Evolutionary conservation across 2,113 vertebrate genomes (phyloP).

Genomic region (Anhinga rufa): DNA sequence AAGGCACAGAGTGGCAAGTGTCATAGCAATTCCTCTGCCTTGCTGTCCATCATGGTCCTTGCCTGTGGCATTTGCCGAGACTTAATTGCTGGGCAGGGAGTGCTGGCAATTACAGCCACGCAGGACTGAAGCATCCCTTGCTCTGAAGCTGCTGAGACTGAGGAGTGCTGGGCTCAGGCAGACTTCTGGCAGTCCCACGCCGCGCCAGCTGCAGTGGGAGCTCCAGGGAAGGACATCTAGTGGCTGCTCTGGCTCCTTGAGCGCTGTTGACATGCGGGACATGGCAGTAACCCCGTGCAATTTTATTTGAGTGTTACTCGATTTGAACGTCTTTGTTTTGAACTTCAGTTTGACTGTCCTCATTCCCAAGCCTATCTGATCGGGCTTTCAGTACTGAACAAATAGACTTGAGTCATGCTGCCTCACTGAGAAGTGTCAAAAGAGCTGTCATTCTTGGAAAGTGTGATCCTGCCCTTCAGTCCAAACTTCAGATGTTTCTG

Average conservation of each 20-base stretch:
- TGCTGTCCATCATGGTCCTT: rapidly evolving
- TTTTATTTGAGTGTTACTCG: not conserved
- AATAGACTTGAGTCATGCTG: not conserved
- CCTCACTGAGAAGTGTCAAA: not conserved
- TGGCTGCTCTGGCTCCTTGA: not conserved
- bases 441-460: not conserved
- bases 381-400: not conserved
- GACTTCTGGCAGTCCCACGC: not conserved
- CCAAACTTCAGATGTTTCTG: not conserved
- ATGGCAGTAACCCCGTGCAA: rapidly evolving
- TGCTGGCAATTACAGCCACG: not conserved
- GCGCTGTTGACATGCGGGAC: rapidly evolving
- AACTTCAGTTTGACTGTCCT: not conserved
- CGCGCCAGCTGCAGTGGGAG: rapidly evolving
- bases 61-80: not conserved
- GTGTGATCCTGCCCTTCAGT: not conserved
- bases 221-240: not conserved
- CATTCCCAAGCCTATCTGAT: not conserved
- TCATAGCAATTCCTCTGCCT: not conserved
- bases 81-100: rapidly evolving
- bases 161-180: not conserved
- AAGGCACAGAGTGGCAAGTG: not conserved
- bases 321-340: not conserved
- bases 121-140: not conserved
- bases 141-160: not conserved